Conservation (phyloP, 2,888 invertebrate genomes). For the Phragmatobia fuliginosa region DNA sequence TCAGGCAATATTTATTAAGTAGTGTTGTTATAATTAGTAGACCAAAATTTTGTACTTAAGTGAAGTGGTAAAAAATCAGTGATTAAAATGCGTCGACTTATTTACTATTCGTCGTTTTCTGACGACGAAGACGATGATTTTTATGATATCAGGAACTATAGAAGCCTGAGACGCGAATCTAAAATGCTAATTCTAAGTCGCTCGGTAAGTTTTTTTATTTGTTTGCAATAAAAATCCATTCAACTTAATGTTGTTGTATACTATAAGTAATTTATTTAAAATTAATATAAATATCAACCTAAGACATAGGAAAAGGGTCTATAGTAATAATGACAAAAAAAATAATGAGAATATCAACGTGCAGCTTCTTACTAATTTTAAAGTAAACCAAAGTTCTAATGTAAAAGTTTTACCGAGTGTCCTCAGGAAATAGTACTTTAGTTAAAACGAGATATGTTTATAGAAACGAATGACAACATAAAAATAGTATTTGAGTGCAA, state of each 20-base stretch:
- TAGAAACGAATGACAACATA: background rate
- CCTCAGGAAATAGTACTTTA: background rate
- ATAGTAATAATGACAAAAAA: background rate
- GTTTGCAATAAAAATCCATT: background rate
- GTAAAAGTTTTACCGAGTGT: background rate
- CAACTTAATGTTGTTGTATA: background rate
- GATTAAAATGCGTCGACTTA: constrained; percentile 68
- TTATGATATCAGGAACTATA: constrained; percentile 59
- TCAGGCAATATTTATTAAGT: background rate
- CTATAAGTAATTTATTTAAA: background rate
- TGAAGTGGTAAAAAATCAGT: constrained; percentile 37
- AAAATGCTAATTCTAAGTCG: constrained; percentile 69
- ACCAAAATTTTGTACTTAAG: background rate
- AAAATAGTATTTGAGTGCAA: background rate
- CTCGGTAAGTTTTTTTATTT: constrained; percentile 63
- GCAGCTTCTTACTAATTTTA: too few species aligned
- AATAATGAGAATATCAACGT: too few species aligned
- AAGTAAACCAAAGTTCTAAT: too few species aligned
- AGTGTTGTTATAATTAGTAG: background rate
- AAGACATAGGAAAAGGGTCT: background rate
- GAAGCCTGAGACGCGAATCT: constrained; percentile 67
- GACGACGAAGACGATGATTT: constrained; percentile 63
- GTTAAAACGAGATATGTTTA: background rate
- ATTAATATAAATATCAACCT: background rate
- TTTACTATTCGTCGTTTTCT: constrained; percentile 60